A percentile compares a stretch with the other conserved stretches of the same genome.
phyloP scores from a whole-genome alignment of 2,113 vertebrate species.

The Octodon degus region DNA sequence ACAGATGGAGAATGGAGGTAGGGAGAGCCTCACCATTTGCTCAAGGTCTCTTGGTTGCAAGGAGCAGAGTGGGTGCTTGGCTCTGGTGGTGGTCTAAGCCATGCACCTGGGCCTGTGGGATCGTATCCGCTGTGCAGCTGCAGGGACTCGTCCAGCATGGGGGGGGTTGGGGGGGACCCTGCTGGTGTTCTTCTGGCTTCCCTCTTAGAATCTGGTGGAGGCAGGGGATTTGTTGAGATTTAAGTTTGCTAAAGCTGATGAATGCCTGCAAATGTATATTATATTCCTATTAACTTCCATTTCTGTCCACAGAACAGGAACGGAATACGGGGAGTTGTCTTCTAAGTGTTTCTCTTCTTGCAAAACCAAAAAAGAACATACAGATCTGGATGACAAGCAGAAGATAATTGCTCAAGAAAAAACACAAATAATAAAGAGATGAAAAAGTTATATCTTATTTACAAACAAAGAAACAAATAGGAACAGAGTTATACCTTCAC shows the following conservation, averaged over 20 bases:
- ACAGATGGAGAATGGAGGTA: neutral
- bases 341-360: constrained; percentile 23
- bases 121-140: too few species aligned
- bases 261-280: neutral
- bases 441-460: neutral
- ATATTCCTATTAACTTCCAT: neutral
- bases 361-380: constrained; percentile 31
- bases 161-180: too few species aligned
- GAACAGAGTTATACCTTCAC: neutral
- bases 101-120: neutral
- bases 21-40: neutral
- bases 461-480: constrained; percentile 9
- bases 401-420: constrained; percentile 7
- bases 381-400: constrained; percentile 34
- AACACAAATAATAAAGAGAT: constrained; percentile 28
- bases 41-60: neutral
- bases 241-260: constrained; percentile 4
- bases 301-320: neutral
- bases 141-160: too few species aligned
- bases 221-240: neutral
- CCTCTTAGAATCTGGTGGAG: neutral
- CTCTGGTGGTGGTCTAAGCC: neutral
- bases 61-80: neutral
- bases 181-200: neutral
- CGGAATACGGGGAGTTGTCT: neutral